Evolutionary conservation across 2,797 vertebrate genomes (phyloP).

Genomic region (Microctenopoma steveboyesi): DNA sequence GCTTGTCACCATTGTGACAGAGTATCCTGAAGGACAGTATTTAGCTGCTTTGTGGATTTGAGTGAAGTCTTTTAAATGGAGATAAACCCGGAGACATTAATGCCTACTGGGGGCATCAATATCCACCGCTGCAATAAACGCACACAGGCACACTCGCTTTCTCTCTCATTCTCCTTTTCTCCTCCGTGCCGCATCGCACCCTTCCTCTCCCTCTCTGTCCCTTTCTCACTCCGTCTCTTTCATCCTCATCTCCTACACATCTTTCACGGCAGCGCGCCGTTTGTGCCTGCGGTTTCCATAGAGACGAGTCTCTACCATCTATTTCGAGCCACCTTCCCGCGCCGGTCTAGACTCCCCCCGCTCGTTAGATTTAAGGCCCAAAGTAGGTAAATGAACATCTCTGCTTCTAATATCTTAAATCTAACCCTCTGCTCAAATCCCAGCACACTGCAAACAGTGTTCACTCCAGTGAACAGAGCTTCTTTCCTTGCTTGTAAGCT

Average conservation of each 20-base stretch:
- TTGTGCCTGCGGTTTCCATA: conserved; percentile 78
- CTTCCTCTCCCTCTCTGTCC: conserved; percentile 12
- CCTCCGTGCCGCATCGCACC: conserved; percentile 18
- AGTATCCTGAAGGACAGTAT: conserved; percentile 21
- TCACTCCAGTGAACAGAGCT: no score
- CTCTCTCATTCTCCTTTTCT: conserved; percentile 31
- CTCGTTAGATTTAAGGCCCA: conserved; percentile 58
- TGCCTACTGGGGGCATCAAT: conserved; percentile 50
- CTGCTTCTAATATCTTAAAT: conserved; percentile 12
- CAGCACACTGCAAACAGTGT: no score
- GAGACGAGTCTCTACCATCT: conserved; percentile 78
- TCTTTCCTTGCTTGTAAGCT: no score
- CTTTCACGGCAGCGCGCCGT: conserved; percentile 72
- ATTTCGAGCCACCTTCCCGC: conserved; percentile 75
- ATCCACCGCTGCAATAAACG: conserved; percentile 43
- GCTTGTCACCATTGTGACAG: no score
- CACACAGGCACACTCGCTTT: conserved; percentile 1
- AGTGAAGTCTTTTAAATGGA: conserved; percentile 60
- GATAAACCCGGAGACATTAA: conserved; percentile 49
- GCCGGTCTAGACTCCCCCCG: conserved; percentile 68
- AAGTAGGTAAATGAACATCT: conserved; percentile 47
- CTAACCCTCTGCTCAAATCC: background rate
- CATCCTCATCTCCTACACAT: conserved; percentile 76
- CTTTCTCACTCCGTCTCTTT: conserved; percentile 52
- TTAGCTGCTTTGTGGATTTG: conserved; percentile 45